Percentiles rank a stretch among this genome's conserved stretches.
These are phyloP conservation scores for Xenopus petersii DNA, from an alignment of 2,797 vertebrate genomes.

Conservation along the genomic window DNA sequence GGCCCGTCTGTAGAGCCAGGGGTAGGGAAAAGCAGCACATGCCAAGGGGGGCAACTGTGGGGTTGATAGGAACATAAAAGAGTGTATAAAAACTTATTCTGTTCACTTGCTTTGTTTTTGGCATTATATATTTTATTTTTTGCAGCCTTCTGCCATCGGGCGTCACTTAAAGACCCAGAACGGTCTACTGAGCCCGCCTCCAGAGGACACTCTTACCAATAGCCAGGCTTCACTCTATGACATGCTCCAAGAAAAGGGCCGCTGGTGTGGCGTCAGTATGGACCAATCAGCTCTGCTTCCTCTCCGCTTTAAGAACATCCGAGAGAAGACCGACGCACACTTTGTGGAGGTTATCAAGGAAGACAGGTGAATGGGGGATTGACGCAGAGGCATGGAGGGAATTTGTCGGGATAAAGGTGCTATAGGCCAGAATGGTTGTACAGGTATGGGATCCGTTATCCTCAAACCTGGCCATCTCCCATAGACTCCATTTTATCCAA, in stretches of 20 bases:
- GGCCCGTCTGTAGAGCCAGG: no score
- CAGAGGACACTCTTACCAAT: conserved; percentile 81
- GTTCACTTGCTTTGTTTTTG: no score
- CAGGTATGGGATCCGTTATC: no score
- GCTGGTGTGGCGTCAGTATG: conserved; percentile 78
- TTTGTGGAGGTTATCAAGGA: conserved; percentile 97
- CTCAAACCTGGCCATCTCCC: no score
- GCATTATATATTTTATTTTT: background rate
- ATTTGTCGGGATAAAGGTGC: background rate
- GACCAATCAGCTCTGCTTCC: conserved; percentile 93
- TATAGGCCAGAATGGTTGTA: no score
- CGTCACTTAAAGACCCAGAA: conserved; percentile 80
- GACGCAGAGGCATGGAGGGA: background rate
- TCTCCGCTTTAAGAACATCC: conserved; percentile 86
- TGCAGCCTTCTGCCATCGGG: conserved; percentile 60
- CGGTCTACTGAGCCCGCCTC: conserved; percentile 83
- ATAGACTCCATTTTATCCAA: no score
- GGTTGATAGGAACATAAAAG: no score
- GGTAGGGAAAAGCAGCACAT: no score
- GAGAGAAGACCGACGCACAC: conserved; percentile 90
- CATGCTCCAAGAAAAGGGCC: conserved; percentile 87
- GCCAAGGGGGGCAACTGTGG: no score
- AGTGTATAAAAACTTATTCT: no score
- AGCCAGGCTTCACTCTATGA: conserved; percentile 92
- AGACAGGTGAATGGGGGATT: conserved; percentile 77